Conservation (phyloP, 2,888 invertebrate species). For the Acanthosepion pharaonis region DNA sequence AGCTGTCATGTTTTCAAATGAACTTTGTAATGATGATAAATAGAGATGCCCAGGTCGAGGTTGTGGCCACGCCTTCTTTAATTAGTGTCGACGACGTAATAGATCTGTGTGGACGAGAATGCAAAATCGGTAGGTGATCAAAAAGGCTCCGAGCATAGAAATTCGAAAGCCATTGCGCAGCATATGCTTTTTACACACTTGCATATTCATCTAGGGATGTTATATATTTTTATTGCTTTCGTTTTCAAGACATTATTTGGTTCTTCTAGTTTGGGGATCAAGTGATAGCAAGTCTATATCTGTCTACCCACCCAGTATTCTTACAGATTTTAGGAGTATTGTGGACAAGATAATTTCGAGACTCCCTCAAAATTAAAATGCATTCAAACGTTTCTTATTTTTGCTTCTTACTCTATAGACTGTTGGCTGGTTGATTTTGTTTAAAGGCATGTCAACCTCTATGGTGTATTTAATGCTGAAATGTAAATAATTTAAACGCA, state of each 20-base stretch:
- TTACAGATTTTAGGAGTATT: neutral
- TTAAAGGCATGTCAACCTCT: no score
- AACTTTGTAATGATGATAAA: conserved; percentile 47
- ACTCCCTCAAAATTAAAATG: no score
- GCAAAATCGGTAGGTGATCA: neutral
- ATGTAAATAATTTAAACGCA: no score
- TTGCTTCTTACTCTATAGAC: no score
- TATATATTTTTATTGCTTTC: neutral
- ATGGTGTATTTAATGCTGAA: no score
- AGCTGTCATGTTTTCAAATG: conserved; percentile 46
- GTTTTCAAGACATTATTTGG: neutral
- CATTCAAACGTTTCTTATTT: no score
- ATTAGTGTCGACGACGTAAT: conserved; percentile 38
- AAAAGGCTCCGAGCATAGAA: neutral
- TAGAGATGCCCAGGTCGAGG: conserved; percentile 33
- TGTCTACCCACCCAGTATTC: neutral
- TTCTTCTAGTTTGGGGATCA: neutral
- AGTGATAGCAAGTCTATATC: neutral
- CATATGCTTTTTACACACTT: neutral
- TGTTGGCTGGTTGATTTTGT: no score
- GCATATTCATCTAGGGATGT: neutral
- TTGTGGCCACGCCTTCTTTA: conserved; percentile 41
- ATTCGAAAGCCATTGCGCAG: neutral
- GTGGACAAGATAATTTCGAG: neutral
- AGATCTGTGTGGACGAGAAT: neutral